Evolutionary conservation across 2,113 vertebrate genomes (phyloP), one percentile per base, ranked within the genome.

Genomic region (Sebastes fasciatus): DNA sequence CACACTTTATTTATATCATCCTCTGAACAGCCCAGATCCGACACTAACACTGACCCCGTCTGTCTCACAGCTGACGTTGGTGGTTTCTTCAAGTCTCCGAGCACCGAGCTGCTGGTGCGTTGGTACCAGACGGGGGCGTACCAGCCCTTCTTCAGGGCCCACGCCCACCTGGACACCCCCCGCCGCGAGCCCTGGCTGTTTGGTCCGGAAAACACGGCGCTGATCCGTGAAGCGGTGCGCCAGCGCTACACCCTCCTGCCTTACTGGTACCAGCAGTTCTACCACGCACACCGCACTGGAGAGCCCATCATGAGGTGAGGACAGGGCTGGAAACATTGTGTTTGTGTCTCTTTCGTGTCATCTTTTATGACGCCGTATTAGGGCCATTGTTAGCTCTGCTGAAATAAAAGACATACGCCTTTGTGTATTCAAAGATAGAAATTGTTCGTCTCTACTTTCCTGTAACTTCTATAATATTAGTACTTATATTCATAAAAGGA

Each of bases 81-180:
- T 0, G 97, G 97, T 48, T 98, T 98, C 92, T 98, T 98, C 89
- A 97, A 97, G 91, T 91, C 96, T 52, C 97, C 97, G 0, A 96
- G 95, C 48, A 34, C 95, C 0, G 97, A 98, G 90, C 91, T 98
- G 85, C 92, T 98, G 73, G 96, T 98, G 67, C 97, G 97, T 64
- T 98, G 97, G 97, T 98, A 98, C 92, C 97, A 98, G 90, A 94
- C 95, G 0, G 97, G 97, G 2, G 97, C 97, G 1, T 98, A 97
- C 84, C 97, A 98, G 93, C 97, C 97, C 0, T 99, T 98, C 89
- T 98, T 96, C 87, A 95, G 98, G 1, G 95, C 97, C 7, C 98
- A 99, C 5, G 97, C 98, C 3, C 98, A 99, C 91, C 73, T 99
- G 92, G 98, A 98, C 94, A 98, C 97, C 0, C 96, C 95, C 0